Conservation (phyloP, 1,140 invertebrate genomes). For the Aradophagus sp. region DNA sequence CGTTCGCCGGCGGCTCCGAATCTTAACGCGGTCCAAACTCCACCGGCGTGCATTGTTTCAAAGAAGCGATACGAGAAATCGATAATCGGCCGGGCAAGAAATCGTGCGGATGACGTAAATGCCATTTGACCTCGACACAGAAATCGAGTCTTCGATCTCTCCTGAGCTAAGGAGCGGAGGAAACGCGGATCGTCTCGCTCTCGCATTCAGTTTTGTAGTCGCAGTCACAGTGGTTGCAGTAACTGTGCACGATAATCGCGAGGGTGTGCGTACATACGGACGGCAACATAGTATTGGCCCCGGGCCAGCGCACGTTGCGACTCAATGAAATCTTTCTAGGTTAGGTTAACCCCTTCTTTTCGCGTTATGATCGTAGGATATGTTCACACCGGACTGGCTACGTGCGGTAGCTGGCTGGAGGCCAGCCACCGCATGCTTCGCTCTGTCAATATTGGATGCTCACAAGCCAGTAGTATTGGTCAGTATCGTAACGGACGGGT, state of each 20-base stretch:
- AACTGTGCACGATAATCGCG: slow-evolving; percentile 56
- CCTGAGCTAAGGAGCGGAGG: slow-evolving; percentile 32
- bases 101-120: slow-evolving; percentile 25
- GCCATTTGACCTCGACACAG: slow-evolving; percentile 51
- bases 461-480: slow-evolving; percentile 63
- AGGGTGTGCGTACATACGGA: slow-evolving; percentile 59
- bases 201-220: too few species aligned
- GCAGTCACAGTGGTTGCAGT: too few species aligned
- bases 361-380: slow-evolving; percentile 66
- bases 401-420: slow-evolving; percentile 56
- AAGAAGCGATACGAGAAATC: slow-evolving; percentile 8
- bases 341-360: slow-evolving; percentile 68
- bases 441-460: slow-evolving; percentile 49
- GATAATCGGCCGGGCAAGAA: slow-evolving; percentile 22
- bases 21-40: neutral
- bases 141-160: slow-evolving; percentile 55
- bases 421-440: slow-evolving; percentile 59
- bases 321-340: slow-evolving; percentile 75
- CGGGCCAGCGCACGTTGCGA: slow-evolving; percentile 66
- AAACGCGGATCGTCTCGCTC: slow-evolving; percentile 34
- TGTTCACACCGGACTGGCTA: slow-evolving; percentile 63
- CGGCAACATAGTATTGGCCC: slow-evolving; percentile 68
- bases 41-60: slow-evolving; percentile 5
- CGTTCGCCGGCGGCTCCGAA: neutral
- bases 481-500: slow-evolving; percentile 66